Conservation (phyloP, 2,797 vertebrate genomes). For the Lepus townsendii region DNA sequence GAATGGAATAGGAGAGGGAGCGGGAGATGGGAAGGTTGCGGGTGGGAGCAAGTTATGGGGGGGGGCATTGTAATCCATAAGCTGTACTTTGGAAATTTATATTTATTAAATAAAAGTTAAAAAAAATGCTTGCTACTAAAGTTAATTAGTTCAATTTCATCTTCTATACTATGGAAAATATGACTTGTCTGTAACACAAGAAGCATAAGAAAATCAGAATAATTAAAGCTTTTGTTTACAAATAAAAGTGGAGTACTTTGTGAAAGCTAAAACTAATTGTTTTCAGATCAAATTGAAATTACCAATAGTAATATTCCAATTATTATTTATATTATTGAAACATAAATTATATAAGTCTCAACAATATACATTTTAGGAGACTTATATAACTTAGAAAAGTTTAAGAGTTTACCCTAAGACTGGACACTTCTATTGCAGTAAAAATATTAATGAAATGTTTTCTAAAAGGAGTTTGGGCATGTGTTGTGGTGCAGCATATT, state of each 20-base stretch:
- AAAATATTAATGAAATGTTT: not conserved
- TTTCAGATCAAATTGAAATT: conserved; percentile 32
- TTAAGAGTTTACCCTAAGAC: conserved; percentile 3
- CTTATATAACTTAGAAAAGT: not conserved
- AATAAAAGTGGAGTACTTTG: not conserved
- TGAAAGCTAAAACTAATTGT: not conserved
- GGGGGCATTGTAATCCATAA: too few relatives aligned
- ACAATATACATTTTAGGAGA: not conserved
- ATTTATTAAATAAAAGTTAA: too few relatives aligned
- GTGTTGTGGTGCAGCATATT: too few relatives aligned
- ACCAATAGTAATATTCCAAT: not conserved
- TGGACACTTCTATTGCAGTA: not conserved
- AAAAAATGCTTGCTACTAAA: not conserved
- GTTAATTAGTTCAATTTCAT: conserved; percentile 49
- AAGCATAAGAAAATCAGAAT: not conserved
- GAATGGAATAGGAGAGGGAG: too few relatives aligned
- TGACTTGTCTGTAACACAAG: not conserved
- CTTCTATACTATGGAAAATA: conserved; percentile 24
- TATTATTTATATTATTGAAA: conserved; percentile 19
- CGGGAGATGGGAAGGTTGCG: too few relatives aligned
- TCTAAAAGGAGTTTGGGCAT: too few relatives aligned
- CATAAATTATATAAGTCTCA: not conserved
- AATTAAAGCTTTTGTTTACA: not conserved
- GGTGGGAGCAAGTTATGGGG: too few relatives aligned
- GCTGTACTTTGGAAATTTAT: too few relatives aligned